Conservation (phyloP, 2,797 vertebrate species). For the Limnodromus scolopaceus region DNA sequence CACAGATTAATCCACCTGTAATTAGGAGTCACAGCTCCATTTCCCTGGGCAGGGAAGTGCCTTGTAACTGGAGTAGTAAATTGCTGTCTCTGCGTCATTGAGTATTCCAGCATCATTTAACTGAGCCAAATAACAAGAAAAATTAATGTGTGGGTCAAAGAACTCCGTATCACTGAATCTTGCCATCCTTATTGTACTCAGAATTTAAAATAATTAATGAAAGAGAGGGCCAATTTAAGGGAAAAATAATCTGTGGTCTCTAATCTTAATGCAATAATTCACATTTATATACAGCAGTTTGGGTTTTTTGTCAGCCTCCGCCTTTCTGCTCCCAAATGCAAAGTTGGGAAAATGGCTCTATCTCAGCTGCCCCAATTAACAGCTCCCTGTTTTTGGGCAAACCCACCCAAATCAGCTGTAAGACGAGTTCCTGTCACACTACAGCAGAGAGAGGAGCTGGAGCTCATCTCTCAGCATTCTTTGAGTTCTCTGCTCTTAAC, state of each 20-base stretch:
- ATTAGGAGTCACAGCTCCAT: neutral
- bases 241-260: neutral
- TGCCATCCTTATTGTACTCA: neutral
- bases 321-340: neutral
- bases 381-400: neutral
- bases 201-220: neutral
- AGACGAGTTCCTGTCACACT: neutral
- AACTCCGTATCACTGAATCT: neutral
- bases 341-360: neutral
- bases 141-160: neutral
- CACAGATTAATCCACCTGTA: neutral
- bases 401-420: neutral
- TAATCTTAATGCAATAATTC: neutral
- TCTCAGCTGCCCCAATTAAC: neutral
- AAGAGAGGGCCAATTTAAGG: neutral
- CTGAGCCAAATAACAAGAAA: neutral
- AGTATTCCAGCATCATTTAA: neutral
- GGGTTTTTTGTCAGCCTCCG: neutral
- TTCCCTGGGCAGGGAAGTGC: neutral
- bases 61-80: neutral
- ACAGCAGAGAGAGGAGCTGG: fast-evolving
- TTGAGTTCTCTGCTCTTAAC: neutral
- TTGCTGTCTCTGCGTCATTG: neutral
- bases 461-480: neutral
- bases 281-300: fast-evolving